These are phyloP conservation scores for Plotosus lineatus DNA, from an alignment of 2,113 vertebrate species.

Conservation along the genomic window DNA sequence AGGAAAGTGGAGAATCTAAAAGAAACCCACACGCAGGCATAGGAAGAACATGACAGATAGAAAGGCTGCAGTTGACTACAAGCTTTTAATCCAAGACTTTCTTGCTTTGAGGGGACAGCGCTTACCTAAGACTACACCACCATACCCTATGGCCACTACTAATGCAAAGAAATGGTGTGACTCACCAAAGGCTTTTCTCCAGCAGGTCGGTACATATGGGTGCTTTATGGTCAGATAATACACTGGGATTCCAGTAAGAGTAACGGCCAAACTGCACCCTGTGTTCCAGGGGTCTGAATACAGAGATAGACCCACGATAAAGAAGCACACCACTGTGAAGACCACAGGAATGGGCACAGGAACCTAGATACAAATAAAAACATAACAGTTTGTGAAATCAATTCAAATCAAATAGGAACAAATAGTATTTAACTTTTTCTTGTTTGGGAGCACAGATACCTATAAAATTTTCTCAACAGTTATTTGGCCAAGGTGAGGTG, in stretches of 20 bases:
- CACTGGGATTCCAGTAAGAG: slow-evolving; percentile 86
- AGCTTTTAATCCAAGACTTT: too few relatives aligned
- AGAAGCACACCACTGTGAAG: slow-evolving; percentile 92
- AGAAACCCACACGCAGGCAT: too few relatives aligned
- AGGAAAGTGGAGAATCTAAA: too few relatives aligned
- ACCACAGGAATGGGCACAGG: slow-evolving; percentile 79
- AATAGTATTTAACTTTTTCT: background rate
- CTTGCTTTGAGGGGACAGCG: too few relatives aligned
- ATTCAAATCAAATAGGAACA: background rate
- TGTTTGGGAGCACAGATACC: background rate
- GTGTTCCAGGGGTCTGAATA: slow-evolving; percentile 94
- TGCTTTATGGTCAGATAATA: slow-evolving; percentile 78
- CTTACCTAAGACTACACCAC: too few relatives aligned
- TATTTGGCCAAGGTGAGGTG: too few relatives aligned
- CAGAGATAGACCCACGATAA: slow-evolving; percentile 91
- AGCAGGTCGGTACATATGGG: slow-evolving; percentile 57
- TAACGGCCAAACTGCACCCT: slow-evolving; percentile 84
- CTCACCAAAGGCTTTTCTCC: slow-evolving; percentile 66
- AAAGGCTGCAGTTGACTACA: too few relatives aligned
- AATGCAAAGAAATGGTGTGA: slow-evolving; percentile 7
- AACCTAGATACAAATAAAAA: slow-evolving; percentile 72
- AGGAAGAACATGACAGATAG: too few relatives aligned
- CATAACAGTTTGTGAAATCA: background rate
- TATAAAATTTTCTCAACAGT: too few relatives aligned
- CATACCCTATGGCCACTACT: background rate